phyloP scores from a whole-genome alignment of 92 coral and sea anemone species.

The Epizoanthus illoricatus region DNA sequence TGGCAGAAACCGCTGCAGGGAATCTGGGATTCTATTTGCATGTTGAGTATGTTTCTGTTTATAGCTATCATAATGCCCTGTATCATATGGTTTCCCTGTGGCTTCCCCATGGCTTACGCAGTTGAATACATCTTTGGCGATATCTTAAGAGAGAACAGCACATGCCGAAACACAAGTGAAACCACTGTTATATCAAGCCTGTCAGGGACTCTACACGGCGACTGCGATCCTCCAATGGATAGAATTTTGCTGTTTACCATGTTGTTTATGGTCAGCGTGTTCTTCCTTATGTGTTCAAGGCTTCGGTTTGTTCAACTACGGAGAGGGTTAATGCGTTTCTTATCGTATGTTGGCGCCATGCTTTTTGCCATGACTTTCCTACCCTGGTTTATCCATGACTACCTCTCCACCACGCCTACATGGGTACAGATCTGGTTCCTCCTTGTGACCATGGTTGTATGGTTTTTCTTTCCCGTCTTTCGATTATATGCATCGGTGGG shows the following conservation, averaged over 20 bases:
- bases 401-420: not conserved
- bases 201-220: not conserved
- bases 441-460: conserved; percentile 20
- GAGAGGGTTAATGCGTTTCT: conserved; percentile 1
- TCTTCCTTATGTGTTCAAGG: conserved; percentile 7
- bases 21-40: conserved; percentile 27
- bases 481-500: conserved; percentile 36
- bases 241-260: conserved; percentile 10
- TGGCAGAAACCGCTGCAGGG: conserved; percentile 51
- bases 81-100: conserved; percentile 48
- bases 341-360: conserved; percentile 6
- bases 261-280: not conserved
- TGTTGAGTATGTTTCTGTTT: conserved; percentile 25
- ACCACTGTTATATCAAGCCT: not conserved
- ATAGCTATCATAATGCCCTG: conserved; percentile 38
- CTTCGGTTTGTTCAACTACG: not conserved
- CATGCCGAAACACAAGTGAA: not conserved
- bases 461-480: conserved; percentile 49
- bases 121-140: conserved; percentile 44
- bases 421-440: conserved; percentile 19
- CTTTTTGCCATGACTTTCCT: conserved; percentile 33
- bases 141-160: conserved; percentile 29
- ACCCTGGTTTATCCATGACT: conserved; percentile 45
- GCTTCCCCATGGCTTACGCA: conserved; percentile 42
- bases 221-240: conserved; percentile 21